Conservation (phyloP, 2,113 vertebrate genomes). For the Cranoglanis bouderius region DNA sequence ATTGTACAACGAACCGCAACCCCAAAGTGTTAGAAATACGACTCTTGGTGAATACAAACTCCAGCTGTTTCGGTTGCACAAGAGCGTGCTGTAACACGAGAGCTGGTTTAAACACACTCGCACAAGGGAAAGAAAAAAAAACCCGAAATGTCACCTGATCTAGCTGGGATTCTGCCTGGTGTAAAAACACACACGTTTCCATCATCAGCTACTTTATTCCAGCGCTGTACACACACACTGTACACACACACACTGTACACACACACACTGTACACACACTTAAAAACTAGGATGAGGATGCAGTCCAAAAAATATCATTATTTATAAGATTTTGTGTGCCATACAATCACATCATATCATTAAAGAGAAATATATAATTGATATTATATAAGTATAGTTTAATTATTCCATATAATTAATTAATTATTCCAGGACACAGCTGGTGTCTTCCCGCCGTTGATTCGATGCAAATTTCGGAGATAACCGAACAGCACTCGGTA, state of each 20-base stretch:
- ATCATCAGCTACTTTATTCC: background rate
- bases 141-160: background rate
- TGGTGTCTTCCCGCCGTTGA: background rate
- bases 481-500: slow-evolving; percentile 34
- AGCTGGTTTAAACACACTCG: background rate
- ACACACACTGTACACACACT: background rate
- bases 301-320: no score
- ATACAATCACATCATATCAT: background rate
- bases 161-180: background rate
- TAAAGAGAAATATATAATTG: background rate
- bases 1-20: no score
- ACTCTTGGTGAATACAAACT: background rate
- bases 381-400: no score
- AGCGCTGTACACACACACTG: background rate
- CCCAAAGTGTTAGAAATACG: no score
- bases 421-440: no score
- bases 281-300: background rate
- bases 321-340: no score
- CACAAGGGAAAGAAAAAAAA: background rate
- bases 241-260: background rate
- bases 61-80: background rate
- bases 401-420: no score
- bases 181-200: slow-evolving; percentile 13
- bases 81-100: background rate
- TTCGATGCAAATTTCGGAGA: slow-evolving; percentile 46